Base-by-base conservation (phyloP, 2,113 vertebrate genomes). In the Leucosticte australis region DNA sequence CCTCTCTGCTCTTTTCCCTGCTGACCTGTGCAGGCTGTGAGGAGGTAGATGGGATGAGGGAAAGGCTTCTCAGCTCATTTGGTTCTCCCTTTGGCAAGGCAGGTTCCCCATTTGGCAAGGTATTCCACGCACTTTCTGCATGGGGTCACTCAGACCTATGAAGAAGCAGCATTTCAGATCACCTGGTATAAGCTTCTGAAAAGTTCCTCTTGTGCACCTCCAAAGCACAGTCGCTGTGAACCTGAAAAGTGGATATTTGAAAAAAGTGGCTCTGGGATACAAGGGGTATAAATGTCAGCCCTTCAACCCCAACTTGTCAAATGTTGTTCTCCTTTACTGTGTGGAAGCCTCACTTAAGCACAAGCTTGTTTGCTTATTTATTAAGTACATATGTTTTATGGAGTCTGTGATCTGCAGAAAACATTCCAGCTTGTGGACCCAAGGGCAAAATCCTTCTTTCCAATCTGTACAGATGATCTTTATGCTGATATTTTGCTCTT, bases 361-460 rank as follows among this genome's bases (percentile, higher is more conserved):
- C 37, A 57, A 77, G 28, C 49, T 95, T 96, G 83, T 95, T 96
- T 95, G 95, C 86, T 97, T 96, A 90, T 95, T 96, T 95, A 96
- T 96, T 94, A 93, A 96, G 80, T 90, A 75, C 96, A 96, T 95
- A 84, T 96, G 95, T 94, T 93, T 90, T 90, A 89, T 60, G 86
- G 93, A 96, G 88, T 15, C 90, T 89, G 19, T 68, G 80, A 94
- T 84, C 86, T 82, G 77, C 73, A 89, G 69, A 92, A 93, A 96
- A 71, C 77, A 93, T 94, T 96, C 93, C 90, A 95, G 69, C 44
- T 87, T 84, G 93, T 57, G 62, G 53, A 94, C 94, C 92, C 93
- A 94, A 89, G 92, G 94, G 92, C 93, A 93, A 96, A 97, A 94
- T 90, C 64, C 76, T 92, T 90, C 65, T 95, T 95, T 90, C 65